Conservation (phyloP, 2,888 invertebrate genomes). For the Drosophila greeni region DNA sequence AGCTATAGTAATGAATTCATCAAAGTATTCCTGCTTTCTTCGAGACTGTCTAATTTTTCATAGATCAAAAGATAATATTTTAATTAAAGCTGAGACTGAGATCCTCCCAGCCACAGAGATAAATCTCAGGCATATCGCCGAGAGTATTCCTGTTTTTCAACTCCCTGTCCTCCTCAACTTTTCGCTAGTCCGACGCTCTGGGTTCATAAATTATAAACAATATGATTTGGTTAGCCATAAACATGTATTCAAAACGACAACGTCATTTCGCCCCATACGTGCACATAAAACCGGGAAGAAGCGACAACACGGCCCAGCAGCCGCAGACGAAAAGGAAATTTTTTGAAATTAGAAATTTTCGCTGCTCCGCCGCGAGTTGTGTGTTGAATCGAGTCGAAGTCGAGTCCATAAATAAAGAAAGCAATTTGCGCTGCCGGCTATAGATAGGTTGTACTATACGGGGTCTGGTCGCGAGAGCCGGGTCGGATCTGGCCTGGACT, state of each 20-base stretch:
- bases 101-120: not conserved
- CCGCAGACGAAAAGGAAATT: conserved; percentile 41
- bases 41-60: not conserved
- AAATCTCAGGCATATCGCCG: not conserved
- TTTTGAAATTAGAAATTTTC: conserved; percentile 68
- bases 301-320: conserved; percentile 13
- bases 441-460: conserved; percentile 49
- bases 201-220: conserved; percentile 63
- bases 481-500: conserved; percentile 41
- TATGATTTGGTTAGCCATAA: conserved; percentile 63
- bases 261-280: conserved; percentile 44
- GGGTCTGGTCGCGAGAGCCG: conserved; percentile 18
- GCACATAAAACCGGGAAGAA: conserved; percentile 25
- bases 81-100: not conserved
- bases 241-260: conserved; percentile 65
- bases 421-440: conserved; percentile 64
- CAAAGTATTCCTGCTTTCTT: not conserved
- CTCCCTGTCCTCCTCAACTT: conserved; percentile 4
- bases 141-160: conserved; percentile 18
- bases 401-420: conserved; percentile 69
- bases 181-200: conserved; percentile 7
- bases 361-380: conserved; percentile 43
- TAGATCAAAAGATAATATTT: not conserved
- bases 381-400: conserved; percentile 53
- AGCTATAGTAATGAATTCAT: not conserved